Conservation (phyloP, 2,113 vertebrate species). For the Anseranas semipalmata region DNA sequence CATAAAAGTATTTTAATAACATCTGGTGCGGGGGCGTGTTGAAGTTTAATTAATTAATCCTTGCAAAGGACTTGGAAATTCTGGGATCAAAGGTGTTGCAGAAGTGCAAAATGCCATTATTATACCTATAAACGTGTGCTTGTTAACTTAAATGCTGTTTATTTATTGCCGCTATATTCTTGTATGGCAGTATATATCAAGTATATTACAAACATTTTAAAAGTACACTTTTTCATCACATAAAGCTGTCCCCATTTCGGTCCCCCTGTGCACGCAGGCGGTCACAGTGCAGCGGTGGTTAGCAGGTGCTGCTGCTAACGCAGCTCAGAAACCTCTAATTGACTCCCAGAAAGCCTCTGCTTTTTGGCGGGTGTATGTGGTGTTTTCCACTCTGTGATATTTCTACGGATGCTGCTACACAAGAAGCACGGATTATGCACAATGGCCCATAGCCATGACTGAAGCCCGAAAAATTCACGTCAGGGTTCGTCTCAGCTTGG, state of each 20-base stretch:
- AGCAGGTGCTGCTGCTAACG: not conserved
- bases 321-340: not conserved
- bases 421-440: not conserved
- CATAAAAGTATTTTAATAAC: constrained; percentile 51
- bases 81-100: constrained; percentile 60
- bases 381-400: not conserved
- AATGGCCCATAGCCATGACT: not conserved
- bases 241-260: not conserved
- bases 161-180: constrained; percentile 30
- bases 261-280: not conserved
- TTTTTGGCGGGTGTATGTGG: not conserved
- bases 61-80: not conserved
- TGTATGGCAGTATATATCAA: not conserved
- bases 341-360: not conserved
- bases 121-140: constrained; percentile 25
- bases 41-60: constrained; percentile 63
- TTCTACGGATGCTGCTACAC: not conserved
- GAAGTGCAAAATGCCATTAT: constrained; percentile 52
- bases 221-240: not conserved
- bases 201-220: not conserved
- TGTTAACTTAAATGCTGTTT: constrained; percentile 45
- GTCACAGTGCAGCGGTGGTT: not conserved
- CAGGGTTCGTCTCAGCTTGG: constrained; percentile 13
- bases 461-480: constrained; percentile 37
- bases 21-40: not conserved